phyloP scores from a whole-genome alignment of 2,888 invertebrate genomes.

The Agonopterix subpropinquella region DNA sequence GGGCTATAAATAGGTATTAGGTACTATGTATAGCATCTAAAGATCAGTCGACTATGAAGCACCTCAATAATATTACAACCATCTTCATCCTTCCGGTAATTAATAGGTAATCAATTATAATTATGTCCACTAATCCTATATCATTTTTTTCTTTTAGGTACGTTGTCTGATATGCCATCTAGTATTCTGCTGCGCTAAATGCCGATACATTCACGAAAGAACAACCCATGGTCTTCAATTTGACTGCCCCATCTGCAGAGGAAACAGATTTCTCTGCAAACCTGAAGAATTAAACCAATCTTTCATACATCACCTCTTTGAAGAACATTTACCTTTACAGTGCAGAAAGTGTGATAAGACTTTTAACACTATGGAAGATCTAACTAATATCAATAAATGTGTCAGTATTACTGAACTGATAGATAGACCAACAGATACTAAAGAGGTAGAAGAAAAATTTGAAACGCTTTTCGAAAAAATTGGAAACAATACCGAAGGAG shows the following conservation, averaged over 20 bases:
- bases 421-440: slow-evolving; percentile 22
- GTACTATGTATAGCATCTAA: too few species aligned
- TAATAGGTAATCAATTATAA: neutral
- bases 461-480: slow-evolving; percentile 53
- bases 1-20: too few species aligned
- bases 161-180: slow-evolving; percentile 60
- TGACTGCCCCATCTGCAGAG: slow-evolving; percentile 63
- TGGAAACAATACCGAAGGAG: slow-evolving; percentile 27
- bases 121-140: neutral
- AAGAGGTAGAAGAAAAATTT: slow-evolving; percentile 47
- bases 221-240: slow-evolving; percentile 46
- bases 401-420: slow-evolving; percentile 55
- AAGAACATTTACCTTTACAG: slow-evolving; percentile 52
- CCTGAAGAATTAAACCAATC: slow-evolving; percentile 39
- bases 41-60: too few species aligned
- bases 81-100: too few species aligned
- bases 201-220: slow-evolving; percentile 59
- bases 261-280: slow-evolving; percentile 43
- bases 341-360: slow-evolving; percentile 56
- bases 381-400: slow-evolving; percentile 48
- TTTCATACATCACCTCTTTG: slow-evolving; percentile 46
- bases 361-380: slow-evolving; percentile 55
- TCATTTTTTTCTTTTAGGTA: slow-evolving; percentile 39
- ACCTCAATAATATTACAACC: too few species aligned
- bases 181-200: slow-evolving; percentile 59